Base-by-base conservation (phyloP, 2,888 invertebrate species). In the Crossocerus cetratus region DNA sequence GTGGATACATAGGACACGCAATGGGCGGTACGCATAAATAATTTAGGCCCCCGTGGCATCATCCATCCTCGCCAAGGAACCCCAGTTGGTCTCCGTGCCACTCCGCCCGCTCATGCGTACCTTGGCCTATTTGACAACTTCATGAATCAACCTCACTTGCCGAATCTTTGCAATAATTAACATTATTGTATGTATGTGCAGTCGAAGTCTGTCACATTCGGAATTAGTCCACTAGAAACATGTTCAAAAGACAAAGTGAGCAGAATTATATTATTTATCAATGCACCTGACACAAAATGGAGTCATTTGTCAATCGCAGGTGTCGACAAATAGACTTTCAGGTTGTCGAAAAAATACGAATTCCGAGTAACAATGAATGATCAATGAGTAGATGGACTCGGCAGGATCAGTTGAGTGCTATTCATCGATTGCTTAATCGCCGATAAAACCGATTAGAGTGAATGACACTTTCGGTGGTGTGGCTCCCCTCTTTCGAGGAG, bases 21-120 rank as follows among this genome's bases (percentile, higher is more conserved):
- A 86, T 87, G 85, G 87, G 88, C 86, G 87, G 81, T 74, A 72
- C 81, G 83, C 83, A 85, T 88, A 80, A 83, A 87, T 89, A 88
- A 89, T 89, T 80, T 78, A 78, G 65, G 69, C 78, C 67, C 32
- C 70, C 75, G 80, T 70, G 81, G 78, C 81, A 79, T 83, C 85
- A 82, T 85, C 84, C 77, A 81, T 83, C 81, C 80, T 78, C 67
- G 69, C 64, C 60, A 77, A 63, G n/a, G 71, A 72, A 69, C 80
- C 83, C 76, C 83, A 78, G 83, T 83, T 83, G 69, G 65, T 72
- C 71, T 77, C 74, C 55, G 45, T 75, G 76, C 69, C 72, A 69
- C 73, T 75, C 68, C 71, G 58, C 71, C 54, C 53, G 53, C 18
- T 69, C 68, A 58, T 63, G 65, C 66, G 45, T 66, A 18, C 21